phyloP scores from a whole-genome alignment of 2,113 vertebrate genomes.

The Corvus cornix region DNA sequence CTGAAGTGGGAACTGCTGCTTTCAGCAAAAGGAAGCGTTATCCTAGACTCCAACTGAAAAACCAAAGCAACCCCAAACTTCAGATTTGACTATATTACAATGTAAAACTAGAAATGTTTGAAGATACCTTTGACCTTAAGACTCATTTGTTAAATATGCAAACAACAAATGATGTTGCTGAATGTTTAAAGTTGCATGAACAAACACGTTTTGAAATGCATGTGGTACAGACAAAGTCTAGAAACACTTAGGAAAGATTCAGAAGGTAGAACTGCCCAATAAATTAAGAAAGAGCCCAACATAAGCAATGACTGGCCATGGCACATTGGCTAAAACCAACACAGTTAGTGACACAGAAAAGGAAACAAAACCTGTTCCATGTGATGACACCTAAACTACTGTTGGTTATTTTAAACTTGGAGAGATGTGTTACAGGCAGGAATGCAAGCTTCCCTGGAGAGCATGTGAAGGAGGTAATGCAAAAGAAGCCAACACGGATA shows the following conservation, averaged over 20 bases:
- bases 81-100: neutral
- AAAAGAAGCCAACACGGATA: neutral
- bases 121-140: conserved; percentile 3
- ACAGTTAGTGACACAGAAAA: neutral
- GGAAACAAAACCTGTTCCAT: neutral
- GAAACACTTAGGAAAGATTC: neutral
- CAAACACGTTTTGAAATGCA: neutral
- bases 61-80: neutral
- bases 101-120: neutral
- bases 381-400: neutral
- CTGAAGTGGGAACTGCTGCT: neutral
- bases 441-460: neutral
- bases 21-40: neutral
- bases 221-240: neutral
- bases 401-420: neutral
- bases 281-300: neutral
- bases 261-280: neutral
- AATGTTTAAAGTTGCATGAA: conserved; percentile 5
- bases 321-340: neutral
- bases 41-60: neutral
- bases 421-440: neutral
- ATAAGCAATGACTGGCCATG: neutral
- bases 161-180: neutral
- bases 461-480: neutral
- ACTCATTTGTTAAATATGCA: neutral